Evolutionary conservation across 2,797 vertebrate species (phyloP).

Genomic region (Aythya fuligula): DNA sequence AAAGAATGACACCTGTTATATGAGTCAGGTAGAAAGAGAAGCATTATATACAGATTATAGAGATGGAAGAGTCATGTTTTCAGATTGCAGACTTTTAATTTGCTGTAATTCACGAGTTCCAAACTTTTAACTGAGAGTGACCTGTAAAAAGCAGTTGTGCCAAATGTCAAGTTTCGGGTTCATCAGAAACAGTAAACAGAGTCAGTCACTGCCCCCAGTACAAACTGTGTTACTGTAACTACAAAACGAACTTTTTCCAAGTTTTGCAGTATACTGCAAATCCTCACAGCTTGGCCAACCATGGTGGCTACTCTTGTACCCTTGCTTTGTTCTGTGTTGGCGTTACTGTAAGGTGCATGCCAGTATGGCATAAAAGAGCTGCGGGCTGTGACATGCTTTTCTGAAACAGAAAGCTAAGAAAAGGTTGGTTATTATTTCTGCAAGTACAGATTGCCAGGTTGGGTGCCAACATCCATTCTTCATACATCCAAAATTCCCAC

Average conservation of each 20-base stretch:
- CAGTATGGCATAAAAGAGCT: fast-evolving
- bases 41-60: neutral
- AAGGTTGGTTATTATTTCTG: neutral
- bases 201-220: neutral
- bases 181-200: neutral
- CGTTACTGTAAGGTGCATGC: neutral
- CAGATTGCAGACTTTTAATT: neutral
- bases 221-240: neutral
- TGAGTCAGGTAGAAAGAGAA: neutral
- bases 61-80: neutral
- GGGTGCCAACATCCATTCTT: neutral
- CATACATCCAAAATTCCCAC: neutral
- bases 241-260: neutral
- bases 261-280: neutral
- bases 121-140: neutral
- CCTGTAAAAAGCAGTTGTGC: fast-evolving
- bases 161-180: neutral
- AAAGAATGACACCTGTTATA: neutral
- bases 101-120: neutral
- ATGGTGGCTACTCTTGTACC: neutral
- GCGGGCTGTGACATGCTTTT: neutral
- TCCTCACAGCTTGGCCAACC: neutral
- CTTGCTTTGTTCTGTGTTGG: neutral
- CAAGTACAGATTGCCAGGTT: neutral
- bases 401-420: neutral